Evolutionary conservation across 2,888 invertebrate species (phyloP).

Genomic region (Dolomedes plantarius): DNA sequence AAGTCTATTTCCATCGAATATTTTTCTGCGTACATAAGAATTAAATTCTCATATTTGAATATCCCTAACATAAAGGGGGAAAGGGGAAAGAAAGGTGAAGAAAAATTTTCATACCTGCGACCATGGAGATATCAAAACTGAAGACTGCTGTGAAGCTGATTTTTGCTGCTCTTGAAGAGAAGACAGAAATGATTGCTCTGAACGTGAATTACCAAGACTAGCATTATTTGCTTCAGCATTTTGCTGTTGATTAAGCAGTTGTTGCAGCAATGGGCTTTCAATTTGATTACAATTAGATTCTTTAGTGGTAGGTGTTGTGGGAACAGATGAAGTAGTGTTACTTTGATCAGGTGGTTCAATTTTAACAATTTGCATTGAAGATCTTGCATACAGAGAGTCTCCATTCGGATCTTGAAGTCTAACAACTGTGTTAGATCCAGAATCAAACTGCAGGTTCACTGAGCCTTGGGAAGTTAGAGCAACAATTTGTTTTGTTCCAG

Average conservation of each 20-base stretch:
- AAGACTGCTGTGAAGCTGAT: conserved; percentile 31
- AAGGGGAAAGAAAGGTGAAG: too few species aligned
- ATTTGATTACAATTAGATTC: conserved; percentile 48
- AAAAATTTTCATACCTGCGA: conserved; percentile 63
- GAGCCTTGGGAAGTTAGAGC: conserved; percentile 57
- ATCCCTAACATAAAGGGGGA: too few species aligned
- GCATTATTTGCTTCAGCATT: conserved; percentile 17
- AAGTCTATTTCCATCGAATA: too few species aligned
- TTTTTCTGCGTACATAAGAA: too few species aligned
- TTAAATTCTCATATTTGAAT: too few species aligned
- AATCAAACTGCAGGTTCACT: conserved; percentile 48
- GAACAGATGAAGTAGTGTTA: conserved; percentile 33
- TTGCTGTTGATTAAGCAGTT: conserved; percentile 55
- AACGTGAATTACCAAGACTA: conserved; percentile 15
- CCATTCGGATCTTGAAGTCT: conserved; percentile 35
- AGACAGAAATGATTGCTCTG: conserved; percentile 56
- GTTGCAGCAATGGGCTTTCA: conserved; percentile 57
- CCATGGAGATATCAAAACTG: conserved; percentile 59
- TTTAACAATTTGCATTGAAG: conserved; percentile 49
- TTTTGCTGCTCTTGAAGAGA: conserved; percentile 48
- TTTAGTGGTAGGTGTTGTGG: conserved; percentile 57
- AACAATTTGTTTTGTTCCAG: conserved; percentile 50
- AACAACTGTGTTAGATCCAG: conserved; percentile 31
- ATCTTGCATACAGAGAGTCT: conserved; percentile 40
- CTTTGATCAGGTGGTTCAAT: conserved; percentile 52